Evolutionary conservation across 2,113 vertebrate genomes (phyloP), one percentile per base, ranked within the genome.

Genomic region (Jaculus jaculus): DNA sequence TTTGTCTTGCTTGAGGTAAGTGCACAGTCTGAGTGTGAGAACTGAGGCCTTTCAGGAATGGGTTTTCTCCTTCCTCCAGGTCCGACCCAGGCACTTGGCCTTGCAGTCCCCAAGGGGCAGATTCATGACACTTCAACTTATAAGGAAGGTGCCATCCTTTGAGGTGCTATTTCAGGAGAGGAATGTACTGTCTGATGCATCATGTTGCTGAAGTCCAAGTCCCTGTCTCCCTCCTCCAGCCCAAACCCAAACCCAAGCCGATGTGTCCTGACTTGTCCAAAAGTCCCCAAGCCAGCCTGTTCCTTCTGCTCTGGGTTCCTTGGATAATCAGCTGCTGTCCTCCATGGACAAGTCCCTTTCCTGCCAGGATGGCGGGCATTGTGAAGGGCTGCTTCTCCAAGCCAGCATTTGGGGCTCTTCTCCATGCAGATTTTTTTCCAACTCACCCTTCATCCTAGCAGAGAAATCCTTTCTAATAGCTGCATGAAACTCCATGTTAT

Each of bases 401-500:
- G 69, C 34, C 30, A 30, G 37, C 51, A 65, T 39, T 79, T 87
- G 28, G 9, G 3, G 39, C 60, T 9, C 28, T 61, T 86, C 82
- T 37, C 54, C 0, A 7, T 20, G 34, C 61, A 21, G 23, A 17
- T 28, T 34, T 32, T 71, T 77, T 66, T 37, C 1, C 28, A 26
- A 21, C 73, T 9, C 24, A 61, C 88, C 58, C 58, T 39, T 32
- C 39, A 7, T 34, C 60, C 86, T 61, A 84, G 85, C 74, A 66
- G 69, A 94, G 88, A 51, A 84, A 30, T 65, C 69, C 58, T 89
- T 78, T 87, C 9, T 37, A 81, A 88, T 26, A 60, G 60, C 74
- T 80, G 71, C 61, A 72, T 88, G 68, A 85, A 96, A 88, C 47
- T 7, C 80, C 60, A 32, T 60, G 42, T 93, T 66, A 86, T 20